Evolutionary conservation across 2,113 vertebrate species (phyloP).

Genomic region (Channa maculata): DNA sequence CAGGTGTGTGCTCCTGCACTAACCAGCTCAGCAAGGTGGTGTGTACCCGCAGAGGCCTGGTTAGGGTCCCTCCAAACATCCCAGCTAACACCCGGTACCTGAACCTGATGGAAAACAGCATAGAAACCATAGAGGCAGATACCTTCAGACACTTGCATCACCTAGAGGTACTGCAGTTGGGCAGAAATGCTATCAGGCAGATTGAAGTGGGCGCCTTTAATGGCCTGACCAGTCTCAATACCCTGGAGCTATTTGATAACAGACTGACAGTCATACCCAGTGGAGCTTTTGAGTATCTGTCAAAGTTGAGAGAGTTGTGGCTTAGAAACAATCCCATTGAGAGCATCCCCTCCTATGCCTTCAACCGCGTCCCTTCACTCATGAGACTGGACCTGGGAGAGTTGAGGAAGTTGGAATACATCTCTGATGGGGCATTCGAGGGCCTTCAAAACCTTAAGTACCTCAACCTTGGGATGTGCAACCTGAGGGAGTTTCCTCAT

Average conservation of each 20-base stretch:
- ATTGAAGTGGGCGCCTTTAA: conserved; percentile 99
- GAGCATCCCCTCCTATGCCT: conserved; percentile 97
- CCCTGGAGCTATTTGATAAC: conserved; percentile 98
- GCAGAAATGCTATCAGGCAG: conserved; percentile 95
- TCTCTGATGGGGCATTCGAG: conserved; percentile 97
- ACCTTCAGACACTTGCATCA: conserved; percentile 96
- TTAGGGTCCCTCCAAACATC: conserved; percentile 92
- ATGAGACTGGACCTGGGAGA: conserved; percentile 97
- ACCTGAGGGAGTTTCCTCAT: conserved; percentile 94
- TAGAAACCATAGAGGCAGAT: conserved; percentile 96
- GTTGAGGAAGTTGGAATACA: conserved; percentile 95
- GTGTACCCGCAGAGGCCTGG: conserved; percentile 92
- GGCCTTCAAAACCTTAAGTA: conserved; percentile 98
- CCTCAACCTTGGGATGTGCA: conserved; percentile 98
- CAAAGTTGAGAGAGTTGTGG: conserved; percentile 97
- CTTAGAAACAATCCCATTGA: conserved; percentile 98
- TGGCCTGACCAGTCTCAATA: conserved; percentile 97
- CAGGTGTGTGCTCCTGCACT: conserved; percentile 95
- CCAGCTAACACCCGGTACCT: conserved; percentile 94
- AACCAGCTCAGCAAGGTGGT: conserved; percentile 99
- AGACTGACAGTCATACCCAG: conserved; percentile 97
- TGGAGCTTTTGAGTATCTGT: conserved; percentile 98
- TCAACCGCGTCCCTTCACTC: conserved; percentile 97
- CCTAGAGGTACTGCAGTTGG: conserved; percentile 97
- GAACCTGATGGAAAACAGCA: conserved; percentile 99